Evolutionary conservation across 2,888 invertebrate genomes (phyloP).

Genomic region (Noctua pronuba): DNA sequence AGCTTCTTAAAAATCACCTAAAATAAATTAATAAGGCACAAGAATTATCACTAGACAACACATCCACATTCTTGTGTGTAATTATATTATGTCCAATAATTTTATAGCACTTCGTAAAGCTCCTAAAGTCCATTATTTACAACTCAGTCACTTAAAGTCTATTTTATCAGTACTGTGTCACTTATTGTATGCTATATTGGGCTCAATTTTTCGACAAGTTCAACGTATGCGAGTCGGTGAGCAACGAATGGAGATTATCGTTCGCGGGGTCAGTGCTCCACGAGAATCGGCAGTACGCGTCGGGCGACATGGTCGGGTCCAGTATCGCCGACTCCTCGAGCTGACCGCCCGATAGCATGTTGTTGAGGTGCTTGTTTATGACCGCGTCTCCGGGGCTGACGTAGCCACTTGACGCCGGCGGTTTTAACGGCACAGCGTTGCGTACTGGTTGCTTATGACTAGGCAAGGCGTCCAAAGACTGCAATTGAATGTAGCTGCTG

Average conservation of each 20-base stretch:
- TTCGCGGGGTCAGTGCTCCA: conserved; percentile 88
- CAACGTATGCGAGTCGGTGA: conserved; percentile 81
- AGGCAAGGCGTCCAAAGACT: conserved; percentile 84
- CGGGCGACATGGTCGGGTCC: conserved; percentile 88
- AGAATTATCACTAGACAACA: conserved; percentile 89
- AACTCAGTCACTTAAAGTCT: conserved; percentile 82
- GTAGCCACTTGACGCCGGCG: conserved; percentile 82
- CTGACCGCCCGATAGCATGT: conserved; percentile 81
- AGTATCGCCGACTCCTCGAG: conserved; percentile 85
- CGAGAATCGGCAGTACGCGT: conserved; percentile 88
- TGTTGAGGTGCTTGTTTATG: conserved; percentile 86
- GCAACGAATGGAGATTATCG: conserved; percentile 86
- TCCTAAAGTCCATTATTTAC: conserved; percentile 83
- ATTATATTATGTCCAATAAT: conserved; percentile 82
- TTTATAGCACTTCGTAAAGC: conserved; percentile 83
- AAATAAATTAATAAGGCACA: conserved; percentile 91
- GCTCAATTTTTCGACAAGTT: conserved; percentile 83
- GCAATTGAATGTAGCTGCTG: conserved; percentile 86
- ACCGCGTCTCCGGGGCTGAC: conserved; percentile 85
- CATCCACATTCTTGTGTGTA: conserved; percentile 82
- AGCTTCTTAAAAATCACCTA: conserved; percentile 85
- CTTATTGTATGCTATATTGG: conserved; percentile 72
- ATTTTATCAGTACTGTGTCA: conserved; percentile 77
- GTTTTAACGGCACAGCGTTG: conserved; percentile 79
- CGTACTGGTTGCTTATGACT: conserved; percentile 82